A percentile compares a stretch with the other conserved stretches of the same genome.
Conservation (phyloP, 2,888 invertebrate species). For the Papilio demoleus region DNA sequence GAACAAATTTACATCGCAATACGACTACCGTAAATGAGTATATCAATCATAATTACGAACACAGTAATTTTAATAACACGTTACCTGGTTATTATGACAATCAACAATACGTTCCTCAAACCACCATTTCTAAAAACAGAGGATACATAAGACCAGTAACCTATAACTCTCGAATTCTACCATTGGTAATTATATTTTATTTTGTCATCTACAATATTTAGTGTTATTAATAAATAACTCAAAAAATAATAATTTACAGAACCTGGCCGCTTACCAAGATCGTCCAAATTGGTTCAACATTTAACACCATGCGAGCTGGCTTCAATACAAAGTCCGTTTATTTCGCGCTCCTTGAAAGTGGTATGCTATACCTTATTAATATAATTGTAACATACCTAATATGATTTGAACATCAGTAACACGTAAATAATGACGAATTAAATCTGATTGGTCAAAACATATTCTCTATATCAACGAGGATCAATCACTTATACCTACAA, state of each 20-base stretch:
- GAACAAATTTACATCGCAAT: neutral
- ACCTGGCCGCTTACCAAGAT: neutral
- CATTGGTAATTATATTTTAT: constrained; percentile 40
- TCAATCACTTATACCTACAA: too few species aligned
- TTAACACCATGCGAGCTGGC: neutral
- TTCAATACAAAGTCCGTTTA: neutral
- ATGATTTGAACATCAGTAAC: too few species aligned
- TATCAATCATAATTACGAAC: neutral
- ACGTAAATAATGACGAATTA: too few species aligned
- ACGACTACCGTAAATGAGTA: neutral
- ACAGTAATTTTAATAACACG: neutral
- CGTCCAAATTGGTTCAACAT: constrained; percentile 6
- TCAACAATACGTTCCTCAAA: constrained; percentile 26
- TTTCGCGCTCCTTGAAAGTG: neutral
- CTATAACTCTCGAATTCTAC: constrained; percentile 38
- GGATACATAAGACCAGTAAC: constrained; percentile 53
- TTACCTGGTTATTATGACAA: neutral
- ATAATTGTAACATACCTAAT: too few species aligned
- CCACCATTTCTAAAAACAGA: constrained; percentile 57
- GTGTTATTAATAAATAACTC: neutral
- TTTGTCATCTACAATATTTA: neutral
- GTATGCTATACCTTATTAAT: neutral
- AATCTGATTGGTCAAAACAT: too few species aligned
- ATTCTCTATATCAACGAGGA: too few species aligned
- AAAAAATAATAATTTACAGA: neutral